Conservation (phyloP, 2,797 vertebrate species). For the Melanitta fusca region DNA sequence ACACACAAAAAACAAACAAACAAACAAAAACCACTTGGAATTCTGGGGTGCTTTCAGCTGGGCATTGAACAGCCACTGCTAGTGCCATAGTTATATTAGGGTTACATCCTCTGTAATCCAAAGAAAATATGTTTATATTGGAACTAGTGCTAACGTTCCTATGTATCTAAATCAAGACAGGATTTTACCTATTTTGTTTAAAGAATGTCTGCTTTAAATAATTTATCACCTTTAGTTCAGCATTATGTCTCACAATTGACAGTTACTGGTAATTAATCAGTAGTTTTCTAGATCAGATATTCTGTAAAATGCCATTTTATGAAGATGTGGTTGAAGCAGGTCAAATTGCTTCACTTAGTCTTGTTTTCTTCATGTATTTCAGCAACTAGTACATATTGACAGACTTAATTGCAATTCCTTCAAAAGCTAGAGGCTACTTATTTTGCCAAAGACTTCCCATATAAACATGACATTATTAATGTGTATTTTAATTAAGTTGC, state of each 20-base stretch:
- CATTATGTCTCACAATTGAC: background rate
- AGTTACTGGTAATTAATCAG: background rate
- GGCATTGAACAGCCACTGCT: background rate
- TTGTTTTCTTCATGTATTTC: constrained; percentile 33
- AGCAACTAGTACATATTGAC: constrained; percentile 39
- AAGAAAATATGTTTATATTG: background rate
- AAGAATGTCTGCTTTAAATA: background rate
- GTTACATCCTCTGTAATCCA: background rate
- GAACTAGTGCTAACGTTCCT: background rate
- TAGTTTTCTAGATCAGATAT: constrained; percentile 21
- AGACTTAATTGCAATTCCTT: constrained; percentile 60
- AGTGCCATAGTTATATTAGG: background rate
- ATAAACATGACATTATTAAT: constrained; percentile 66
- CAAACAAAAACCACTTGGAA: background rate
- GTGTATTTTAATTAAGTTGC: constrained; percentile 72
- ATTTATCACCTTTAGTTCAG: background rate
- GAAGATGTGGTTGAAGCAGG: background rate
- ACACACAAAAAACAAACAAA: too few species aligned
- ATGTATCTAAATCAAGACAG: background rate
- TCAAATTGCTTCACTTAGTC: constrained; percentile 42
- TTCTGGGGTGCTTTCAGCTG: background rate
- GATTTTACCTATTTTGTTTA: background rate
- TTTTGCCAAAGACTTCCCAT: constrained; percentile 63
- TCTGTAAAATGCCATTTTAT: background rate
- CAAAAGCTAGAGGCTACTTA: constrained; percentile 67